These are phyloP conservation scores for Orussus abietinus DNA, from an alignment of 1,140 invertebrate genomes.

Conservation along the genomic window DNA sequence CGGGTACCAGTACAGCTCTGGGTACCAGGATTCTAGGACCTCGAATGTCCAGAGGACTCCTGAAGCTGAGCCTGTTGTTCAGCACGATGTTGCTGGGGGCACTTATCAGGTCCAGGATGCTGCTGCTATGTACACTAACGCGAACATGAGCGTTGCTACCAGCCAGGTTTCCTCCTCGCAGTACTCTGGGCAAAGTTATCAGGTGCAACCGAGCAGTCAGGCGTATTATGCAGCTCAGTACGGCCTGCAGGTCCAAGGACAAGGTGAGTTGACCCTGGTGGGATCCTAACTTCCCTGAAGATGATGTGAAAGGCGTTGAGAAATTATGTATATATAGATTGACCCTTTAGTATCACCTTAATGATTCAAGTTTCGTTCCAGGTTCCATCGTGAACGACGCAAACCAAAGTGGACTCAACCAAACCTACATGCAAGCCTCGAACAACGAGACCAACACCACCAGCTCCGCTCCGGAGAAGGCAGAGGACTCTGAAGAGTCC, in stretches of 20 bases:
- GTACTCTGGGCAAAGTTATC: slow-evolving; percentile 31
- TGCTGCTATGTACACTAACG: slow-evolving; percentile 54
- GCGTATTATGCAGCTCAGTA: slow-evolving; percentile 56
- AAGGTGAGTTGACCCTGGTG: slow-evolving; percentile 23
- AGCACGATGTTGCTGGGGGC: background rate
- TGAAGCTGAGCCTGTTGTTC: slow-evolving; percentile 12
- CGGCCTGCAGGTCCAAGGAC: slow-evolving; percentile 45
- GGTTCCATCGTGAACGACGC: slow-evolving; percentile 14
- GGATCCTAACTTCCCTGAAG: no score
- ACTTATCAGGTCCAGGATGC: slow-evolving; percentile 22
- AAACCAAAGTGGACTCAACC: slow-evolving; percentile 25
- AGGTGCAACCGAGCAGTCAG: slow-evolving; percentile 20
- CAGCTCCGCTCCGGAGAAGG: no score
- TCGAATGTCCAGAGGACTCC: slow-evolving; percentile 20
- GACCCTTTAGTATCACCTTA: no score
- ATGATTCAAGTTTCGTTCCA: slow-evolving; percentile 3
- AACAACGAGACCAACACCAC: slow-evolving; percentile 13
- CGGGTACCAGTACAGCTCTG: slow-evolving; percentile 55
- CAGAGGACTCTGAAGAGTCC: slow-evolving; percentile 15
- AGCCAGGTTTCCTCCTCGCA: slow-evolving; percentile 42
- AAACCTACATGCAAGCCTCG: slow-evolving; percentile 38
- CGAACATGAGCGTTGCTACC: slow-evolving; percentile 39
- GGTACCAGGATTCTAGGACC: slow-evolving; percentile 47
- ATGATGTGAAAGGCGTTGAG: no score
- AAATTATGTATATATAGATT: no score